Evolutionary conservation across 2,797 vertebrate genomes (phyloP).

Genomic region (Hapalemur alaotrensis): DNA sequence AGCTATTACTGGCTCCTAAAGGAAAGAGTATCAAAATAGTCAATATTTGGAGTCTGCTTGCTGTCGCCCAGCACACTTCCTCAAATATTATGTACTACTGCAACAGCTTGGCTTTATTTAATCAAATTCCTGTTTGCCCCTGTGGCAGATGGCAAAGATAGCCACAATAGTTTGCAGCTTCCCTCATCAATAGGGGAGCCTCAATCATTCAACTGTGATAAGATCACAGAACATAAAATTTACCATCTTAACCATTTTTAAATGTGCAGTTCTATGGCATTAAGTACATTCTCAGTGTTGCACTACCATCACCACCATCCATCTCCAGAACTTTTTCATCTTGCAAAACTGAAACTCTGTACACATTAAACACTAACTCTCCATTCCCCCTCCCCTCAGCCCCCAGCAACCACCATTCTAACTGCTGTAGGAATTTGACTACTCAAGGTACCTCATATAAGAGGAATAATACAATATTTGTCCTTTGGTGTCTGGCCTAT

Average conservation of each 20-base stretch:
- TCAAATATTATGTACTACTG: not conserved
- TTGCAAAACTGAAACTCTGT: not conserved
- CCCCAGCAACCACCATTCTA: not conserved
- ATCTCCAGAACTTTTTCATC: not conserved
- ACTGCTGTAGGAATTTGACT: not conserved
- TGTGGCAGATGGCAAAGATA: slow-evolving; percentile 7
- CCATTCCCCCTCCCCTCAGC: no score
- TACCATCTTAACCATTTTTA: not conserved
- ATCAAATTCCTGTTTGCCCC: not conserved
- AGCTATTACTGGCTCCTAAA: not conserved
- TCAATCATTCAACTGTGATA: not conserved
- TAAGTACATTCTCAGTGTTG: not conserved
- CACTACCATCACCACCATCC: not conserved
- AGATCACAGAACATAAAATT: not conserved
- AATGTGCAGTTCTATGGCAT: not conserved
- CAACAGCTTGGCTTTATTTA: not conserved
- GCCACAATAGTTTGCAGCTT: not conserved
- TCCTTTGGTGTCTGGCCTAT: not conserved
- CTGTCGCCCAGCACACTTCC: not conserved
- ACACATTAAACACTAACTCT: not conserved
- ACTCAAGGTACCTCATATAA: not conserved
- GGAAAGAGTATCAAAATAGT: not conserved
- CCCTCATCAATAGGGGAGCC: not conserved
- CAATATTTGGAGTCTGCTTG: not conserved
- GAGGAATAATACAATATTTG: not conserved